Percentiles rank a stretch among this genome's conserved stretches.
These are phyloP conservation scores for Agonopterix subpropinquella DNA, from an alignment of 2,888 invertebrate genomes.

Conservation along the genomic window DNA sequence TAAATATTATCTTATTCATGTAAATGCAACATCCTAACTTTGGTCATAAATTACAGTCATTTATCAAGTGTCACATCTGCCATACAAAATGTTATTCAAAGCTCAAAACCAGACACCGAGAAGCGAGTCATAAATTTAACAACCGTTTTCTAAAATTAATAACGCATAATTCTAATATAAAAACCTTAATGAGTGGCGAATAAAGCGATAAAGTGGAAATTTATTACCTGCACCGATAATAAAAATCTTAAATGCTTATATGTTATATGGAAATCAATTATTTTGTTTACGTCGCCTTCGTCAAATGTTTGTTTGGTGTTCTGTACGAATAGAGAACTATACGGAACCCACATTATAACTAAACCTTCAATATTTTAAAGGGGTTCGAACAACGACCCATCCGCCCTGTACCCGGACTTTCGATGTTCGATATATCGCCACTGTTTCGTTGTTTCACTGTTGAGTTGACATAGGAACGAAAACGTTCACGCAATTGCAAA, in stretches of 20 bases:
- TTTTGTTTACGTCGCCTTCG: conserved; percentile 35
- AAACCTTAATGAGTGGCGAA: conserved; percentile 66
- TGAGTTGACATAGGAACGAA: no score
- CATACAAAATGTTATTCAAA: not conserved
- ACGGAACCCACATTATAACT: no score
- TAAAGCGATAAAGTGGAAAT: conserved; percentile 63
- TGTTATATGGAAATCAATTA: conserved; percentile 47
- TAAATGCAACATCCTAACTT: no score
- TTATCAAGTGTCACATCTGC: not conserved
- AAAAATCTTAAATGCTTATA: conserved; percentile 44
- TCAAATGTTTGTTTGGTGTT: not conserved
- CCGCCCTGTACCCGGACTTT: no score
- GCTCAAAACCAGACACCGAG: not conserved
- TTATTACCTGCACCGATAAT: conserved; percentile 42
- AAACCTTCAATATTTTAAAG: no score
- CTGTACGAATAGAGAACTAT: no score
- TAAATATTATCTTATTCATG: no score
- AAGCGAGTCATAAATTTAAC: conserved; percentile 42
- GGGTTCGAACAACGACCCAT: no score
- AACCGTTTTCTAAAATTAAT: conserved; percentile 67
- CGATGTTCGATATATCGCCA: no score
- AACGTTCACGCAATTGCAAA: no score
- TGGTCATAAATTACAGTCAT: not conserved
- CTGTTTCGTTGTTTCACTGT: no score
- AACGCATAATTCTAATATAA: conserved; percentile 64